Conservation (phyloP, 2,888 invertebrate genomes). For the Campoplex capitator region DNA sequence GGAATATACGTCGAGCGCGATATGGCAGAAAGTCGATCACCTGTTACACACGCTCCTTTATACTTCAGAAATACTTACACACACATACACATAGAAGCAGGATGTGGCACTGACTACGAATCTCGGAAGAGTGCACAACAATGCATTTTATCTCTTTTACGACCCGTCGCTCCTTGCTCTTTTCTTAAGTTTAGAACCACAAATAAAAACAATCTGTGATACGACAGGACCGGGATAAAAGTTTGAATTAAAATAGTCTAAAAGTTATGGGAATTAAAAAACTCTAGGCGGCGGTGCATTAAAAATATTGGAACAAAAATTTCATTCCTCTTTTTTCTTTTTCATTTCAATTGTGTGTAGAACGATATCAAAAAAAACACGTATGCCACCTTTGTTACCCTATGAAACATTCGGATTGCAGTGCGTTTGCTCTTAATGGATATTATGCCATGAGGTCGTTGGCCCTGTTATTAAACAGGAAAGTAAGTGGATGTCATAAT, state of each 20-base stretch:
- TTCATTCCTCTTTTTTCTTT: background rate
- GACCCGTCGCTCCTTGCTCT: background rate
- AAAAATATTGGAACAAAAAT: background rate
- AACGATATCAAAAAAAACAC: background rate
- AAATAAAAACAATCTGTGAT: background rate
- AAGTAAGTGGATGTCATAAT: constrained; percentile 4
- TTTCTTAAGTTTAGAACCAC: background rate
- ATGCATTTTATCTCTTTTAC: constrained; percentile 41
- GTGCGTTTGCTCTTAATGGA: constrained; percentile 1
- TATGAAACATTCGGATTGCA: background rate
- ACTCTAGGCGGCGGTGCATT: background rate
- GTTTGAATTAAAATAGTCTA: background rate
- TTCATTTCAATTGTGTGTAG: background rate
- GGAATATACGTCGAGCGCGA: constrained; percentile 1
- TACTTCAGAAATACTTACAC: background rate
- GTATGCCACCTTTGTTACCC: background rate
- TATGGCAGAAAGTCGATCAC: constrained; percentile 61
- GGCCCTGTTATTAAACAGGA: background rate
- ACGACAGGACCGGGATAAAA: background rate
- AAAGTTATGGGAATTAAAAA: background rate
- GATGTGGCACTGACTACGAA: constrained; percentile 19
- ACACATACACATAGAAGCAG: background rate
- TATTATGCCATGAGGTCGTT: background rate
- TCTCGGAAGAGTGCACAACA: constrained; percentile 10
- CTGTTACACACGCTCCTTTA: constrained; percentile 56